Evolutionary conservation across 2,888 invertebrate species (phyloP), one percentile per base, ranked within the genome.

Genomic region (Bombylius discolor): DNA sequence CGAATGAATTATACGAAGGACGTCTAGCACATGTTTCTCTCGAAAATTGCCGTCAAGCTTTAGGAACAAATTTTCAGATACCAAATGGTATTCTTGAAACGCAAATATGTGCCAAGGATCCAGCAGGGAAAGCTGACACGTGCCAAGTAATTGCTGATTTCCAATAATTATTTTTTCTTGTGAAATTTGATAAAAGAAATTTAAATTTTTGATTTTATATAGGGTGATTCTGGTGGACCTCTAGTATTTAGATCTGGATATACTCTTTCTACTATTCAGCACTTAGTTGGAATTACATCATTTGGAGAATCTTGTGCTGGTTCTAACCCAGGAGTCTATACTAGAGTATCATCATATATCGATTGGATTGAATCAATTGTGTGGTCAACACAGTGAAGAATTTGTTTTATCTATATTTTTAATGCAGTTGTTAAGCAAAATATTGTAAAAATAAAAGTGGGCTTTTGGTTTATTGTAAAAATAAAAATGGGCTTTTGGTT

Each of bases 101-200:
- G 58, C 72, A 72, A 62, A 67, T 73, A 36, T 72, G 72, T 57
- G 72, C 69, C 1, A 66, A 64, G 46, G 72, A 73, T 58, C 67
- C 42, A n/a, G 13, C 8, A 32, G 53, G 53, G 7, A 39, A 42
- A 13, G 48, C 48, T 32, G 53, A 53, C n/a, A 53, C 53, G 5
- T 53, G 53, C 31, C 53, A 53, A 13, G 53, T 53, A 44, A 23
- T 47, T 47, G 3, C 3, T 11, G 5, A 67, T 68, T 65, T 65
- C 3, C 1, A 23, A 23, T 23, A 23, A 23, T 23, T 23, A 2
- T 23, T 23, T 23, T 23, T 23, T 23, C 23, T 3, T 1, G 23
- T 23, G 23, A 23, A 23, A 23, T 3, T 23, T n/a, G n/a, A n/a
- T n/a, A n/a, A n/a, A n/a, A 23, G 23, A 14, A 59, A 66, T 68